phyloP scores from a whole-genome alignment of 2,113 vertebrate genomes.

The Chloropsis cyanopogon region DNA sequence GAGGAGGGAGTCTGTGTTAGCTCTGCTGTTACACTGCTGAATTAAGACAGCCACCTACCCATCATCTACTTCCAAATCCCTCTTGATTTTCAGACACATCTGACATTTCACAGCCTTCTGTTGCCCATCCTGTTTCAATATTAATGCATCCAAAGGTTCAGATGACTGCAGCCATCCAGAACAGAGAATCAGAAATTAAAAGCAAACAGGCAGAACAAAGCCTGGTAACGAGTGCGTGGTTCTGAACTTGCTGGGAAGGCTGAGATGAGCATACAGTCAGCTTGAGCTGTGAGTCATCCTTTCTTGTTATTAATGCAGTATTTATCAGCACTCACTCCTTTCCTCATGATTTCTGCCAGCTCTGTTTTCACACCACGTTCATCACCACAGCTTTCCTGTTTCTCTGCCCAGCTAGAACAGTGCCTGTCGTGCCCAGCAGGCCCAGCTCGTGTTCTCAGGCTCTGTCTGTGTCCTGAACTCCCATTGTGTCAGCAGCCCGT shows the following conservation, averaged over 20 bases:
- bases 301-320: neutral
- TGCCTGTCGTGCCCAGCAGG: neutral
- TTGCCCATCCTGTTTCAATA: conserved; percentile 14
- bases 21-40: neutral
- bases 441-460: neutral
- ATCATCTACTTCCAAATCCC: neutral
- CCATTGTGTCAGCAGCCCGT: neutral
- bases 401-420: neutral
- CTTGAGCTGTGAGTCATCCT: neutral
- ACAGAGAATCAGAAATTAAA: neutral
- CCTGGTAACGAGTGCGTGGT: rapidly evolving
- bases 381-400: neutral
- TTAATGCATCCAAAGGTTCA: conserved; percentile 1
- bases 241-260: neutral
- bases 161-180: neutral
- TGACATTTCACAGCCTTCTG: neutral
- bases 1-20: neutral
- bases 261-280: neutral
- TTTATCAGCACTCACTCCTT: neutral
- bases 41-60: conserved; percentile 19
- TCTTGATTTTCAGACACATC: neutral
- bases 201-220: conserved; percentile 18
- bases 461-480: rapidly evolving
- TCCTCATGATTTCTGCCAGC: neutral
- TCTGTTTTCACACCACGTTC: neutral